Percentiles rank a stretch among this genome's conserved stretches.
phyloP scores from a whole-genome alignment of 2,797 vertebrate species.

The Tachyglossus aculeatus region DNA sequence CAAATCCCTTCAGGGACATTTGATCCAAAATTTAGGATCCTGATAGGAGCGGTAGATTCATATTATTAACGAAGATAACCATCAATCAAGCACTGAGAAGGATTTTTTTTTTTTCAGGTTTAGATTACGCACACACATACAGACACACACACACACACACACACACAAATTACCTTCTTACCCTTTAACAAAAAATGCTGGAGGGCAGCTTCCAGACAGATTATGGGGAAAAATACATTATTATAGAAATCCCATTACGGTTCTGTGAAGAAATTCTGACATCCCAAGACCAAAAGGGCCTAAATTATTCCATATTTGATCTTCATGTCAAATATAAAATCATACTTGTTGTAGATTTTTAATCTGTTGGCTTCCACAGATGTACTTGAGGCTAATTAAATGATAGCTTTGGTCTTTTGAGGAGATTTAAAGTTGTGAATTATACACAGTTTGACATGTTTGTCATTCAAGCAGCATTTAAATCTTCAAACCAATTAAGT shows the following conservation, averaged over 20 bases:
- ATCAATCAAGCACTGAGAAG: no score
- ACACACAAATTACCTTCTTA: no score
- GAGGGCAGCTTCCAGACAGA: no score
- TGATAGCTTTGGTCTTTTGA: constrained; percentile 1
- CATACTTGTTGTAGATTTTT: not conserved
- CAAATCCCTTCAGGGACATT: not conserved
- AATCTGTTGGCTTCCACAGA: constrained; percentile 23
- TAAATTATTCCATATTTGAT: not conserved
- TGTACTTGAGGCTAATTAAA: constrained; percentile 22
- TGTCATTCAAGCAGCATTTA: constrained; percentile 59
- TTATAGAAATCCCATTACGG: not conserved
- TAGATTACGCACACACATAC: no score
- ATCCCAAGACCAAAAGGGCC: not conserved
- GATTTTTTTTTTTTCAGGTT: no score
- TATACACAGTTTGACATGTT: constrained; percentile 53
- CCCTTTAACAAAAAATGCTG: no score
- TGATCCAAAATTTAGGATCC: no score
- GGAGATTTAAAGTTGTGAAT: constrained; percentile 27
- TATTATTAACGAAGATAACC: no score
- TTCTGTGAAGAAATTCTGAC: not conserved
- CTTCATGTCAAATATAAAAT: constrained; percentile 20
- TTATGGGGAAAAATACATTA: no score
- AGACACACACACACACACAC: no score
- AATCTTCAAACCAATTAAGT: constrained; percentile 64
- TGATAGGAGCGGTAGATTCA: no score